These are phyloP conservation scores for Hippasteria phrygiana DNA, from an alignment of 53 echinoderm and acorn worm genomes.

Conservation along the genomic window DNA sequence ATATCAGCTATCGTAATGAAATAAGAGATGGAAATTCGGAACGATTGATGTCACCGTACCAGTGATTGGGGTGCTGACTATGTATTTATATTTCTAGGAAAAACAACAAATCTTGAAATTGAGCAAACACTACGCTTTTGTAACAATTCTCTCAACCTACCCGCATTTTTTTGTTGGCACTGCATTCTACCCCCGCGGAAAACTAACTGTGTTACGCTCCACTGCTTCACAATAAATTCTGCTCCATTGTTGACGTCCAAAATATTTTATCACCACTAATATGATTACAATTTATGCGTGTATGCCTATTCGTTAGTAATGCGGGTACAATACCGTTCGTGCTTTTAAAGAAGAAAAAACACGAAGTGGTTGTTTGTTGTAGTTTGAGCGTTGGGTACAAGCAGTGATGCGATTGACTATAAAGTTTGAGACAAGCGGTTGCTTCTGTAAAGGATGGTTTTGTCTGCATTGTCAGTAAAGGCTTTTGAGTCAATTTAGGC, in stretches of 20 bases:
- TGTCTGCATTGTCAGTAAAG: too few species aligned
- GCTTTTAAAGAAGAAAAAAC: not conserved
- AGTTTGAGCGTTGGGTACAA: not conserved
- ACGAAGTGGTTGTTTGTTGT: not conserved
- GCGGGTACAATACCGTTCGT: not conserved
- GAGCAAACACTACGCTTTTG: not conserved
- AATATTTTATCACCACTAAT: not conserved
- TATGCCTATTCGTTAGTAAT: not conserved
- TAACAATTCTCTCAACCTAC: not conserved
- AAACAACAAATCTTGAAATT: not conserved
- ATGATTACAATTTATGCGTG: slow-evolving; percentile 3
- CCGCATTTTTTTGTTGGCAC: not conserved
- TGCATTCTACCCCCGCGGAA: not conserved
- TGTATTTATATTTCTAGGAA: too few species aligned
- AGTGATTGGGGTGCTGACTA: too few species aligned
- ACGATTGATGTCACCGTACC: too few species aligned
- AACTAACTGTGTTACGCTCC: not conserved
- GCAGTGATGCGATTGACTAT: too few species aligned
- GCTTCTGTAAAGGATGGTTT: too few species aligned
- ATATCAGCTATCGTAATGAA: too few species aligned
- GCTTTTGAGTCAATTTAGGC: too few species aligned
- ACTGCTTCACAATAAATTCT: not conserved
- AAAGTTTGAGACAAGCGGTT: too few species aligned
- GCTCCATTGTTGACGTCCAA: not conserved
- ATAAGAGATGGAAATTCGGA: too few species aligned